Evolutionary conservation across 1,140 invertebrate species (phyloP), one percentile per base, ranked within the genome.

Genomic region (Drosophila ficusphila): DNA sequence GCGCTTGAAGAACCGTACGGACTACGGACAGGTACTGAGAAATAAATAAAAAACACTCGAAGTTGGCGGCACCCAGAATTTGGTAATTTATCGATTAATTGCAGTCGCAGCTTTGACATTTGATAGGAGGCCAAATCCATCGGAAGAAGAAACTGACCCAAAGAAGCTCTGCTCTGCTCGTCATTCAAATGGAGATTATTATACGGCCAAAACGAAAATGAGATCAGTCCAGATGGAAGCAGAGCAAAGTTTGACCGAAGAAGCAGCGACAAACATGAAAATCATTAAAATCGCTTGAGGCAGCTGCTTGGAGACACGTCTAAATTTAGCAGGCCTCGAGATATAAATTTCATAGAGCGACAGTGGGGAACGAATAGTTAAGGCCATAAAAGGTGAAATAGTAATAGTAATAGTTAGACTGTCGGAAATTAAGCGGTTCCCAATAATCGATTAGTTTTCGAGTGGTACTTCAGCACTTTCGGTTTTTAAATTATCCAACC

Each of bases 151-250:
- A 49, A 48, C 36, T 25, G 8, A 16, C 27, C 12, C 16, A 27
- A 27, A 38, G 29, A 36, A 61, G 60, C 29, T 29, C 12, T 44
- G 16, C 41, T 42, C 11, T 41, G 27, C 60, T n/a, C n/a, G n/a
- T n/a, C n/a, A 65, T 67, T 65, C 16, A 52, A 67, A 67, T 67
- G 44, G 36, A 51, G 21, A 67, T 65, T 34, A 62, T 42, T 23
- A 11, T 21, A n/a, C 18, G 31, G 18, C 19, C 14, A 42, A 31
- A 49, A 25, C 53, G 19, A 31, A 64, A 64, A 64, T 38, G 39
- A 64, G 56, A 64, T 64, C 54, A 41, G 27, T 62, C 38, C 56
- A n/a, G 41, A 53, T 42, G 18, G 11, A 12, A 65, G 57, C 39
- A 29, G 9, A 42, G 14, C 29, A 18, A 21, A 25, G 14, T 19